Percentiles rank a stretch among this genome's conserved stretches.
These are phyloP conservation scores for Crotalus tigris DNA, from an alignment of 2,113 vertebrate genomes.

Conservation along the genomic window DNA sequence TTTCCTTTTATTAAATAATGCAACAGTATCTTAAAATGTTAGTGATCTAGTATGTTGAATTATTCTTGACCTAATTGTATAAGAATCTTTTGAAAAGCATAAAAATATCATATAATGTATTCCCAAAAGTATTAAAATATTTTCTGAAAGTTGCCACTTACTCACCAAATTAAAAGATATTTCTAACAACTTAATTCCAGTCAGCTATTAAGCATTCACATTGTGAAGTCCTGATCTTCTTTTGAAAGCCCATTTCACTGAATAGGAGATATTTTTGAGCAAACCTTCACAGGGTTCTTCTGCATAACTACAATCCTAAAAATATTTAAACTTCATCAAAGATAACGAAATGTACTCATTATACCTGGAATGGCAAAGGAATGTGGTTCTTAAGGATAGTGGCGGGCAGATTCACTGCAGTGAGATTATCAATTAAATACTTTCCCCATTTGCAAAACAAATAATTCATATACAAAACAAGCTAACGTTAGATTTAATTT, in stretches of 20 bases:
- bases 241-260: not conserved
- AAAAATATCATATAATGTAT: not conserved
- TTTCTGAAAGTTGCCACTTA: not conserved
- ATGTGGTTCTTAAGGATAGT: conserved; percentile 35
- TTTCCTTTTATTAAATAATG: conserved; percentile 8
- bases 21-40: conserved; percentile 1
- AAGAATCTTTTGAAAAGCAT: not conserved
- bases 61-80: not conserved
- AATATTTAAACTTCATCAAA: not conserved
- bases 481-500: conserved; percentile 28
- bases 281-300: not conserved
- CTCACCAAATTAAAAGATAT: not conserved
- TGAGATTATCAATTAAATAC: conserved; percentile 55
- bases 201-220: not conserved
- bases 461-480: conserved; percentile 52
- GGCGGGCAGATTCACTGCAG: conserved; percentile 55
- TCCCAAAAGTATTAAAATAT: not conserved
- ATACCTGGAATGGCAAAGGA: conserved; percentile 33
- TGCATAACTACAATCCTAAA: not conserved
- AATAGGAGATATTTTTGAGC: not conserved
- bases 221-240: not conserved
- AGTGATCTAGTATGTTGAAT: not conserved
- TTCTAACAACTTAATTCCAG: not conserved
- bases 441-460: conserved; percentile 37
- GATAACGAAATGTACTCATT: not conserved